These are phyloP conservation scores for Ctenosaura bakeri DNA, from an alignment of 2,797 vertebrate genomes.

Conservation along the genomic window DNA sequence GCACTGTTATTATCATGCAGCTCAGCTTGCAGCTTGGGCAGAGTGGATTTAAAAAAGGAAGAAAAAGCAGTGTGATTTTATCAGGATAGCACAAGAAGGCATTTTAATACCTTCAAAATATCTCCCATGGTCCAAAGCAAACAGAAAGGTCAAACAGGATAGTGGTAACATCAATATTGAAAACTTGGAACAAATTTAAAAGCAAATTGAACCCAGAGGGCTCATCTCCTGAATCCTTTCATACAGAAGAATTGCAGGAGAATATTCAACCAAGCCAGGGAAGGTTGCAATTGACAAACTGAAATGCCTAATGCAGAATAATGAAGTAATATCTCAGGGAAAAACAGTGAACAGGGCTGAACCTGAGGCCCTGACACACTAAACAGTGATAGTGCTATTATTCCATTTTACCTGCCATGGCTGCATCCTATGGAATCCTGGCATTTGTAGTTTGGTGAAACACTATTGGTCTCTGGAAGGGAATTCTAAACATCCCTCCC, in stretches of 20 bases:
- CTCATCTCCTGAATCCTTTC: not conserved
- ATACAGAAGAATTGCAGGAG: not conserved
- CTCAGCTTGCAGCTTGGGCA: not conserved
- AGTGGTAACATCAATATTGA: slow-evolving; percentile 8
- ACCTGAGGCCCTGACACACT: not conserved
- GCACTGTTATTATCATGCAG: slow-evolving; percentile 18
- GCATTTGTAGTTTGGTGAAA: no score
- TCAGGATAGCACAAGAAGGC: not conserved
- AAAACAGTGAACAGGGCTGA: not conserved
- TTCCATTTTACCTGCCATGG: no score
- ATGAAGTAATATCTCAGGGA: not conserved
- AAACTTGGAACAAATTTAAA: slow-evolving; percentile 25
- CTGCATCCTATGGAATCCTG: no score
- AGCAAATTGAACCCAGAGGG: slow-evolving; percentile 15
- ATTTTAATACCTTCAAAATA: slow-evolving; percentile 23
- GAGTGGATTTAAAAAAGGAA: not conserved
- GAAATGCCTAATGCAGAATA: not conserved
- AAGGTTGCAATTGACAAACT: not conserved
- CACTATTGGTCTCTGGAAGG: no score
- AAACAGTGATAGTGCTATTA: no score
- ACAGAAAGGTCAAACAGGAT: slow-evolving; percentile 16
- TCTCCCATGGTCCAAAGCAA: not conserved
- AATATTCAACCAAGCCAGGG: not conserved
- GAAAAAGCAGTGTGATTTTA: slow-evolving; percentile 6
- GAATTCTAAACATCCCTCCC: no score